Percentiles rank a stretch among this genome's conserved stretches.
These are phyloP conservation scores for Crambe crambe DNA, from an alignment of 37 sponge, comb jelly and placozoan genomes.

Conservation along the genomic window DNA sequence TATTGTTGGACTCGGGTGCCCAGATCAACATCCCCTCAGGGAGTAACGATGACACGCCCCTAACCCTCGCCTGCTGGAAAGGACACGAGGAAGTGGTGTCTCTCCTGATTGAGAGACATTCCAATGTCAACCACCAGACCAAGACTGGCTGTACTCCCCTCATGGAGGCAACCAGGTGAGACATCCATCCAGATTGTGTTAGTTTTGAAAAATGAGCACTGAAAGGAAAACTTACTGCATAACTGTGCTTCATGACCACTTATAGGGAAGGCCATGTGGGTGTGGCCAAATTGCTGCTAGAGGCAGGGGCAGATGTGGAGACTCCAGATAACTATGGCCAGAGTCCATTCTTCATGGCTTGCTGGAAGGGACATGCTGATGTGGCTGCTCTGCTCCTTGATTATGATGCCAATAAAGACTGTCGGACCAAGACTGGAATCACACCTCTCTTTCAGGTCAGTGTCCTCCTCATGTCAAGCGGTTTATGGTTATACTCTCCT, in stretches of 20 bases:
- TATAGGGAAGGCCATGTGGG: constrained; percentile 89
- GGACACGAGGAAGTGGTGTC: constrained; percentile 91
- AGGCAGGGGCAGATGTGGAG: constrained; percentile 92
- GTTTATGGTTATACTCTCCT: background rate
- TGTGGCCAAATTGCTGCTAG: constrained; percentile 88
- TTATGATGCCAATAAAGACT: constrained; percentile 93
- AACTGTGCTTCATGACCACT: too few species aligned
- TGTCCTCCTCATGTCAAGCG: background rate
- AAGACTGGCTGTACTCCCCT: constrained; percentile 99
- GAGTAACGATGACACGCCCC: constrained; percentile 94
- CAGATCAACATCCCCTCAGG: constrained; percentile 93
- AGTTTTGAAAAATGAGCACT: too few species aligned
- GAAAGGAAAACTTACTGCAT: too few species aligned
- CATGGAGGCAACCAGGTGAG: constrained; percentile 94
- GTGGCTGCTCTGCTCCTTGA: constrained; percentile 90
- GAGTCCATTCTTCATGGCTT: constrained; percentile 99
- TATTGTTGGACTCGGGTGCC: constrained; percentile 81
- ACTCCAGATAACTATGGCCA: constrained; percentile 99
- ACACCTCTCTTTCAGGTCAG: constrained; percentile 97
- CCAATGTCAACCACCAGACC: constrained; percentile 95
- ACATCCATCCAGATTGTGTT: too few species aligned
- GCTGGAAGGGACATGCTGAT: constrained; percentile 97
- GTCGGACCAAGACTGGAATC: constrained; percentile 97
- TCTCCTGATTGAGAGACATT: constrained; percentile 76
- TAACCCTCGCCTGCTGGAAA: constrained; percentile 99